Percentiles rank a stretch among this genome's conserved stretches.
Conservation (phyloP, 2,113 vertebrate species). For the Pedetes capensis region DNA sequence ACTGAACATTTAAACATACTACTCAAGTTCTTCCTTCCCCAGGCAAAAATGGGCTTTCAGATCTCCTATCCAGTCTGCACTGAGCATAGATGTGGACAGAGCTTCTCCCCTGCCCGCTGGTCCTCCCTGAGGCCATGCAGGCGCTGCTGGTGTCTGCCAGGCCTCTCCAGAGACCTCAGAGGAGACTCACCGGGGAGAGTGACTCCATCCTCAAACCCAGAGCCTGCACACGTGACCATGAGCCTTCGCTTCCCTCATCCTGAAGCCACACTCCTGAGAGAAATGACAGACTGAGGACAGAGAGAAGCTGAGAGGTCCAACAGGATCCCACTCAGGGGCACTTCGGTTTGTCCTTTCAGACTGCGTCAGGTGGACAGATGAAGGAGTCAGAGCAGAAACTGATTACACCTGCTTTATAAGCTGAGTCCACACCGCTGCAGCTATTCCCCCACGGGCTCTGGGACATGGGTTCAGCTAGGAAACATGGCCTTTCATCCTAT, state of each 20-base stretch:
- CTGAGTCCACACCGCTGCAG: not conserved
- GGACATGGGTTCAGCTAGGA: not conserved
- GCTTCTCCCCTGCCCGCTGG: too few relatives aligned
- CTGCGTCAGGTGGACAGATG: not conserved
- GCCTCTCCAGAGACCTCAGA: not conserved
- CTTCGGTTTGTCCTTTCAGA: not conserved
- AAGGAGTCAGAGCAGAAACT: not conserved
- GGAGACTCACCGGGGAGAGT: not conserved
- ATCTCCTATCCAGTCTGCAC: not conserved
- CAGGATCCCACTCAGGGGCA: not conserved
- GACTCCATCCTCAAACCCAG: not conserved
- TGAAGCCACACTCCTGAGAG: not conserved
- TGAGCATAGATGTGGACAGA: not conserved
- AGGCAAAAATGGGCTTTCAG: not conserved
- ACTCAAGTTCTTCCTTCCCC: not conserved
- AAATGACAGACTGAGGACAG: not conserved
- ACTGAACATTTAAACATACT: slow-evolving; percentile 9
- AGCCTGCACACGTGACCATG: not conserved
- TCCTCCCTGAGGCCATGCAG: not conserved
- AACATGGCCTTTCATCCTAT: not conserved
- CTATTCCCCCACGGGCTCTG: not conserved
- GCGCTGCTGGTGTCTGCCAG: not conserved
- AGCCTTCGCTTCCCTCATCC: not conserved
- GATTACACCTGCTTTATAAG: not conserved
- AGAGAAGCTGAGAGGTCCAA: not conserved